Percentiles rank a stretch among this genome's conserved stretches.
Conservation (phyloP, 2,113 vertebrate species). For the Calyptommatus sinebrachiatus region DNA sequence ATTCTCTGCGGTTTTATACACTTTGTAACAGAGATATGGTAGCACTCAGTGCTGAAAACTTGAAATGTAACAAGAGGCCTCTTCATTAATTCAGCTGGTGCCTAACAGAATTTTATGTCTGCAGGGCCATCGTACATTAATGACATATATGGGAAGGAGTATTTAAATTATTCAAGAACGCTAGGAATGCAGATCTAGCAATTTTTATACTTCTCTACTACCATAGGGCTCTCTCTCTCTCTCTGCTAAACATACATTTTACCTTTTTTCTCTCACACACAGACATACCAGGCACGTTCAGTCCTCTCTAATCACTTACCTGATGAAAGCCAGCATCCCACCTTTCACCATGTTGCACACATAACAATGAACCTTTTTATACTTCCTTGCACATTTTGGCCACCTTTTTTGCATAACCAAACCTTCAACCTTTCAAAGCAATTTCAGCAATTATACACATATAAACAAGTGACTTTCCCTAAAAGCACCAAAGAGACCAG, state of each 20-base stretch:
- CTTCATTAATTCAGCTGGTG: constrained; percentile 49
- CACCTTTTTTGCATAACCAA: not conserved
- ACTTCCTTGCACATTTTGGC: not conserved
- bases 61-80: constrained; percentile 27
- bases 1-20: not conserved
- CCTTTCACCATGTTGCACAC: not conserved
- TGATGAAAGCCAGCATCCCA: not conserved
- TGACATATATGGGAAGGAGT: constrained; percentile 22
- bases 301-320: not conserved
- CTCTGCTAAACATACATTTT: too few species aligned
- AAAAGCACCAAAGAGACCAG: not conserved
- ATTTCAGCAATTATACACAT: not conserved
- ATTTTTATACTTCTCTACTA: constrained; percentile 16
- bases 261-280: not conserved
- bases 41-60: constrained; percentile 4
- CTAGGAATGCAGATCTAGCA: constrained; percentile 32
- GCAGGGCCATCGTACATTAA: constrained; percentile 18
- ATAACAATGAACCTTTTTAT: not conserved
- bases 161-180: constrained; percentile 46
- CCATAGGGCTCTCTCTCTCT: not conserved
- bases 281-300: not conserved
- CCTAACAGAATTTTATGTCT: constrained; percentile 36
- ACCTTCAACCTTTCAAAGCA: not conserved
- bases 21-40: constrained; percentile 10
- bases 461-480: not conserved